Conservation (phyloP, 2,888 invertebrate species). For the Trissolcus japonicus region DNA sequence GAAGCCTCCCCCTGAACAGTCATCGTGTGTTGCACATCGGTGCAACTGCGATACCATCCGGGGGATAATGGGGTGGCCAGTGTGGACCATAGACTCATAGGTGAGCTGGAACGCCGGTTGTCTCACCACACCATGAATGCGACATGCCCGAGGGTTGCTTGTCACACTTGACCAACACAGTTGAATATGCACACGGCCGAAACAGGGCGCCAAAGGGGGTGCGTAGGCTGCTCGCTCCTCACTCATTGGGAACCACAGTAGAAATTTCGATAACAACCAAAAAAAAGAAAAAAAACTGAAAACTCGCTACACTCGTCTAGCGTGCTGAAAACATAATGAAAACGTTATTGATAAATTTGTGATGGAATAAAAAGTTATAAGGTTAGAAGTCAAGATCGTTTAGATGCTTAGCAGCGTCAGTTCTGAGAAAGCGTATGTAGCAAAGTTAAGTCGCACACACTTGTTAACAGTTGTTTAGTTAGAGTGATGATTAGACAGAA, state of each 20-base stretch:
- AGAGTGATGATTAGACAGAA: constrained; percentile 8
- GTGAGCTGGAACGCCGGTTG: constrained; percentile 64
- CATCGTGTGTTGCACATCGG: constrained; percentile 68
- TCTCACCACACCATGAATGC: constrained; percentile 61
- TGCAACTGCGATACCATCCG: constrained; percentile 59
- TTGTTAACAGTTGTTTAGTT: constrained; percentile 25
- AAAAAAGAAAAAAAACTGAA: too few species aligned
- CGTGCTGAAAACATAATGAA: too few species aligned
- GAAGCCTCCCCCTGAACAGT: constrained; percentile 67
- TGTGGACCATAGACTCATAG: constrained; percentile 61
- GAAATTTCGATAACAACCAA: too few species aligned
- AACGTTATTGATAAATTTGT: too few species aligned
- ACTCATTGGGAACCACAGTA: neutral
- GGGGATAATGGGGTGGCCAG: constrained; percentile 68
- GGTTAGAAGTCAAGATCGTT: too few species aligned
- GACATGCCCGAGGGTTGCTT: constrained; percentile 61
- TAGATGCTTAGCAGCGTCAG: too few species aligned
- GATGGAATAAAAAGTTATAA: too few species aligned
- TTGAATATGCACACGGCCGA: constrained; percentile 47
- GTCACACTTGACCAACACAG: constrained; percentile 64
- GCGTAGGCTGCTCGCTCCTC: neutral
- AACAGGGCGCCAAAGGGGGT: constrained; percentile 31
- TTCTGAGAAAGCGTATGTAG: too few species aligned
- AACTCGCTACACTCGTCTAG: too few species aligned
- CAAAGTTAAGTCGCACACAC: constrained; percentile 4